Base-by-base conservation (phyloP, 2,113 vertebrate genomes). In the Eubucco bourcierii region DNA sequence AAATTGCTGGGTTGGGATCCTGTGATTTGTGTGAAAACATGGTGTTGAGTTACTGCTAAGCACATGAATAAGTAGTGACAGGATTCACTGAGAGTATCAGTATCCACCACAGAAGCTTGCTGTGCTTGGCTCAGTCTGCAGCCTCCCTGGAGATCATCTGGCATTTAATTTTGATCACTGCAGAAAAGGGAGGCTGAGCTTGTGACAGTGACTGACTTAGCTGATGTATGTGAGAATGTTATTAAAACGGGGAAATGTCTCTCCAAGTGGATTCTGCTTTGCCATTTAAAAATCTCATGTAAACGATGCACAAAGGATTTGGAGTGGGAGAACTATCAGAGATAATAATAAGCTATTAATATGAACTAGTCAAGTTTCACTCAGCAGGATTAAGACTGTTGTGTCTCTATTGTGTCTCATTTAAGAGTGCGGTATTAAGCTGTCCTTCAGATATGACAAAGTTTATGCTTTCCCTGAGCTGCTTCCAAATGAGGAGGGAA, bases 261-360 rank as follows among this genome's bases (percentile, higher is more conserved):
- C 90, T 93, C 92, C 91, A 82, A 91, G 87, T 89, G 87, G 70
- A 80, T 92, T 95, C 91, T 95, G 44, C 80, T 89, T 93, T 90
- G 75, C 78, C 19, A 4, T 90, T 94, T 89, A 88, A 93, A 91
- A 93, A 91, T 84, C 70, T 72, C 56, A 46, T 78, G 66, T 90
- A 95, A 95, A 95, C 80, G 78, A 77, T 90, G 84, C 87, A 84
- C 86, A 95, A 79, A 94, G 92, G 92, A 96, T 86, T 95, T 96
- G 60, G 56, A 94, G 73, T 56, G 47, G 75, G 78, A 78, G n/a
- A 81, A 76, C 87, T 94, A 94, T 73, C 76, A 93, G 76, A 92
- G 63, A 90, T 90, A 86, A 94, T 93, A 92, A 94, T 68, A 94
- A 84, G 85, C 92, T 80, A 75, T 81, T 73, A 92, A 93, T 65